A percentile compares a stretch with the other conserved stretches of the same genome.
Conservation (phyloP, 2,888 invertebrate genomes). For the Drosophila ustulata region DNA sequence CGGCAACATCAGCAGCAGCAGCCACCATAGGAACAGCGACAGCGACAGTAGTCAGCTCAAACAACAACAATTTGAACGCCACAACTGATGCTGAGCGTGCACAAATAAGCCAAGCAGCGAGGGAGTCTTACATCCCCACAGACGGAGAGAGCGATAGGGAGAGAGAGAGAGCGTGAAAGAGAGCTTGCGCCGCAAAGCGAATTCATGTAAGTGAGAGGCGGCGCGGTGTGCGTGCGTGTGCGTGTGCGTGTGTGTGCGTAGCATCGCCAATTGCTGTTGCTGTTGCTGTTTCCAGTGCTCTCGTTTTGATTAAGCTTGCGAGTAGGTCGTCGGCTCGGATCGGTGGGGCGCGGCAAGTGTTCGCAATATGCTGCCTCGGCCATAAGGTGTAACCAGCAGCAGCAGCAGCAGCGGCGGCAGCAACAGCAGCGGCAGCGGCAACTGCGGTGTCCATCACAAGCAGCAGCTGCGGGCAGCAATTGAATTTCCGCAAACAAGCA, state of each 20-base stretch:
- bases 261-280: slow-evolving; percentile 10
- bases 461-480: slow-evolving; percentile 53
- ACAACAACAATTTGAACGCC: slow-evolving; percentile 65
- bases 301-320: slow-evolving; percentile 79
- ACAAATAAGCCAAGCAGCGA: slow-evolving; percentile 59
- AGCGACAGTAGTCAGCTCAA: slow-evolving; percentile 37
- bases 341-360: slow-evolving; percentile 69
- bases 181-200: slow-evolving; percentile 46
- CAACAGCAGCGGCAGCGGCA: slow-evolving; percentile 20
- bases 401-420: slow-evolving; percentile 30
- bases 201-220: slow-evolving; percentile 43
- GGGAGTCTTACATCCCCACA: slow-evolving; percentile 24
- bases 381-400: slow-evolving; percentile 63
- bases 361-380: slow-evolving; percentile 64
- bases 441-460: slow-evolving; percentile 16
- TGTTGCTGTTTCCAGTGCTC: slow-evolving; percentile 71
- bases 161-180: slow-evolving; percentile 21
- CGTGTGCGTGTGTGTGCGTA: slow-evolving; percentile 13
- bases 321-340: slow-evolving; percentile 55
- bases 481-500: slow-evolving; percentile 74
- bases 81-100: slow-evolving; percentile 65
- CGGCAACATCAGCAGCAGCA: slow-evolving; percentile 43
- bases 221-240: slow-evolving; percentile 2
- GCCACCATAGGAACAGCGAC: slow-evolving; percentile 32
- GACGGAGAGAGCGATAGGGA: neutral